Evolutionary conservation across 2,888 invertebrate species (phyloP).

Genomic region (Yponomeuta sedellus): DNA sequence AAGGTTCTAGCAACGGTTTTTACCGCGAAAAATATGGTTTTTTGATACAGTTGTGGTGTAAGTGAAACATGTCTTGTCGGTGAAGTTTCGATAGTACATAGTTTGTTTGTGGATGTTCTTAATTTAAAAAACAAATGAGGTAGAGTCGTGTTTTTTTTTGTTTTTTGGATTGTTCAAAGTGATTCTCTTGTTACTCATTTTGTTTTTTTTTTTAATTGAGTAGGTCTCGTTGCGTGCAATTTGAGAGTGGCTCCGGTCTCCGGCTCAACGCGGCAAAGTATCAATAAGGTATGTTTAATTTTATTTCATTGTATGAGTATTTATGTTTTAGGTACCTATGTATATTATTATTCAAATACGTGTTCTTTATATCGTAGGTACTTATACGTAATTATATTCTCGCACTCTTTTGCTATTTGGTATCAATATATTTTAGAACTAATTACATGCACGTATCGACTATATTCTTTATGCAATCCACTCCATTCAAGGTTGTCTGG

Average conservation of each 20-base stretch:
- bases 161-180: not conserved
- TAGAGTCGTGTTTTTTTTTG: not conserved
- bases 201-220: not conserved
- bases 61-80: not conserved
- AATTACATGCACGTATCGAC: too few relatives aligned
- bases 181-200: not conserved
- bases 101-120: not conserved
- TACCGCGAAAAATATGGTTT: not conserved
- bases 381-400: too few relatives aligned
- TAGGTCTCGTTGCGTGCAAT: not conserved
- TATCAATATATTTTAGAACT: too few relatives aligned
- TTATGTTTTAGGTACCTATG: too few relatives aligned
- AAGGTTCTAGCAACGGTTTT: too few relatives aligned
- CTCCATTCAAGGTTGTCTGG: too few relatives aligned
- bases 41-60: not conserved
- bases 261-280: not conserved
- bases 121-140: not conserved
- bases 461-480: too few relatives aligned
- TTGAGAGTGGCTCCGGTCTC: not conserved
- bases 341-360: too few relatives aligned
- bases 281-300: not conserved
- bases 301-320: too few relatives aligned
- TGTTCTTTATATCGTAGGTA: too few relatives aligned
- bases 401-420: too few relatives aligned
- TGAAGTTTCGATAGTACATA: not conserved